Evolutionary conservation across 2,797 vertebrate genomes (phyloP), one percentile per base, ranked within the genome.

Genomic region (Gymnodraco acuticeps): DNA sequence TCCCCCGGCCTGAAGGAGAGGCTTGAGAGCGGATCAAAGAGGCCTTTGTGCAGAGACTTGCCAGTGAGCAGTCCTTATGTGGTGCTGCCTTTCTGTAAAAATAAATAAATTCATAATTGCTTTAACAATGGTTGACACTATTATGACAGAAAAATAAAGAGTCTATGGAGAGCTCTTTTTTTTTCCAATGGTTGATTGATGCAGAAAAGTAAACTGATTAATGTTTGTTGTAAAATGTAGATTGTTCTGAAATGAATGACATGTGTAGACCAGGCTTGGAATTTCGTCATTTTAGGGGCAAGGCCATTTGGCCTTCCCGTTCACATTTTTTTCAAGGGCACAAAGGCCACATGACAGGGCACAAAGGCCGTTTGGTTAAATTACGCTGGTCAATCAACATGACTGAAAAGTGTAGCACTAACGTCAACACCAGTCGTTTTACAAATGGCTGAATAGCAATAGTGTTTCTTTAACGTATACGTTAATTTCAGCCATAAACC

Each of bases 21-120:
- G 71, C 80, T 87, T 59, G 74, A 60, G 79, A 77, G 72, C 10
- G 19, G 81, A 81, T 92, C 86, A 93, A 90, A 91, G 86, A 52
- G 51, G 77, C 80, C 83, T 91, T 89, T 88, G 84, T 89, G 82
- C 72, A 70, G 43, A 71, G 74, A 82, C 71, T 73, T 60, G 73
- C 70, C 68, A 45, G 77, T 27, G 15, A 64, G 71, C 62, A 69
- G 86, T 60, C 84, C 56, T 64, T 58, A 14, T 52, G 64, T 61
- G 81, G 64, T 12, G 54, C 74, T 27, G 75, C 64, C 14, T 59
- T 64, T 51, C 56, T 78, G 76, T 72, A 47, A 73, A 78, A 79
- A 66, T n/a, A n/a, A n/a, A n/a, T n/a, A n/a, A n/a, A n/a, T 85
- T 75, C 72, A 78, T 75, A 71, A 84, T 82, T 74, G 50, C 58